A percentile compares a stretch with the other conserved stretches of the same genome.
phyloP scores from a whole-genome alignment of 1,140 invertebrate genomes.

The Maniola jurtina region DNA sequence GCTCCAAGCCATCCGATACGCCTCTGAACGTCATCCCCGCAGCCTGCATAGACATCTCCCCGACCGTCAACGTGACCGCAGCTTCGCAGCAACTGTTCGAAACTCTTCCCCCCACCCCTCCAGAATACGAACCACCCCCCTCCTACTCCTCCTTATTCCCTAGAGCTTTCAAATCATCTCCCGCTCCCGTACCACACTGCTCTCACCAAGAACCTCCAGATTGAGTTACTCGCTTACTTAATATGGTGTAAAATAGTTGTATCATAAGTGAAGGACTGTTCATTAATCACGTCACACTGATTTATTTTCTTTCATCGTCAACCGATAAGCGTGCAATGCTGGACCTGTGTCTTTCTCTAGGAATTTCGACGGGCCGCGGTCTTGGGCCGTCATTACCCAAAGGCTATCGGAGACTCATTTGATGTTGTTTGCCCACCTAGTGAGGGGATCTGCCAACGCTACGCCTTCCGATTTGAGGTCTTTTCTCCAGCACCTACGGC shows the following conservation, averaged over 20 bases:
- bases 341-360: no score
- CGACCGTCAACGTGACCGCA: conserved; percentile 61
- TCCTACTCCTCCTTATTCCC: conserved; percentile 71
- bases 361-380: no score
- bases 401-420: no score
- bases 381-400: no score
- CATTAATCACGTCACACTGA: background rate
- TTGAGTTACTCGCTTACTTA: conserved; percentile 22
- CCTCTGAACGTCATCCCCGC: conserved; percentile 58
- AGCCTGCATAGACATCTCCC: conserved; percentile 64
- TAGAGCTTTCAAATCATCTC: conserved; percentile 65
- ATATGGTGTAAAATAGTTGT: conserved; percentile 15
- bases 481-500: no score
- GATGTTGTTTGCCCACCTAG: no score
- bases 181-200: conserved; percentile 65
- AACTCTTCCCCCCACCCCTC: conserved; percentile 49
- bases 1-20: conserved; percentile 68
- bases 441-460: no score
- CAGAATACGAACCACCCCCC: conserved; percentile 67
- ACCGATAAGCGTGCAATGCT: no score
- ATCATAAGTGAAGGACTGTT: background rate
- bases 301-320: background rate
- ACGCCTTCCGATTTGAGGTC: no score
- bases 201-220: conserved; percentile 59
- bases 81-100: conserved; percentile 59